These are phyloP conservation scores for Formica exsecta DNA, from an alignment of 1,140 invertebrate species.

Conservation along the genomic window DNA sequence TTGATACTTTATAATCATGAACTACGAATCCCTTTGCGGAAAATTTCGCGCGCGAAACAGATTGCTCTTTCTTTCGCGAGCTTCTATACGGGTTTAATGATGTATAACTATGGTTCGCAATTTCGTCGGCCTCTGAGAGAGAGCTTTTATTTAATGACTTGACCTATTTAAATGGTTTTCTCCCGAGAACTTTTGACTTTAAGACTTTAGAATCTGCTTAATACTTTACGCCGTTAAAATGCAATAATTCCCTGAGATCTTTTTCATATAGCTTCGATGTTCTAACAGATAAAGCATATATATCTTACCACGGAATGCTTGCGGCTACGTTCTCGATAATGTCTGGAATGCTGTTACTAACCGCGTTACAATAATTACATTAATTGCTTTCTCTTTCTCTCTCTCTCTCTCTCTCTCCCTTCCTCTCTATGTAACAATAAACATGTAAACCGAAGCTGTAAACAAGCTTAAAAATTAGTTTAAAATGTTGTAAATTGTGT, in stretches of 20 bases:
- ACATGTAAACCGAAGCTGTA: no score
- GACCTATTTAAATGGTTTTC: constrained; percentile 55
- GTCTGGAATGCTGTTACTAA: constrained; percentile 17
- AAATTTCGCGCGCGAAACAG: constrained; percentile 35
- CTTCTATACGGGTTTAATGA: constrained; percentile 53
- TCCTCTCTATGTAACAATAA: neutral
- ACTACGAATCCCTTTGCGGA: constrained; percentile 35
- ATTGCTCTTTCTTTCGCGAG: constrained; percentile 35
- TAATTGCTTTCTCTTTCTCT: neutral
- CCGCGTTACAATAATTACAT: constrained; percentile 15
- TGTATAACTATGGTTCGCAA: constrained; percentile 42
- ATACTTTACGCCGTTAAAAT: constrained; percentile 18
- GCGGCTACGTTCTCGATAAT: no score
- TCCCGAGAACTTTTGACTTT: constrained; percentile 41
- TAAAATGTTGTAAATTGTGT: no score
- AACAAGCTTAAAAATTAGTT: no score
- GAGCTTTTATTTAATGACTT: constrained; percentile 57
- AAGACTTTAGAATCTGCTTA: constrained; percentile 7
- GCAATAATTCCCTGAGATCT: constrained; percentile 19
- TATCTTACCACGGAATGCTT: neutral
- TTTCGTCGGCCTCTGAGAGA: constrained; percentile 29
- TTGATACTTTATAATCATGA: constrained; percentile 39
- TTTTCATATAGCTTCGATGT: constrained; percentile 6
- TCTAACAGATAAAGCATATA: neutral
- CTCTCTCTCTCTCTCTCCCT: no score